Evolutionary conservation across 2,113 vertebrate species (phyloP).

Genomic region (Ranitomeya imitator): DNA sequence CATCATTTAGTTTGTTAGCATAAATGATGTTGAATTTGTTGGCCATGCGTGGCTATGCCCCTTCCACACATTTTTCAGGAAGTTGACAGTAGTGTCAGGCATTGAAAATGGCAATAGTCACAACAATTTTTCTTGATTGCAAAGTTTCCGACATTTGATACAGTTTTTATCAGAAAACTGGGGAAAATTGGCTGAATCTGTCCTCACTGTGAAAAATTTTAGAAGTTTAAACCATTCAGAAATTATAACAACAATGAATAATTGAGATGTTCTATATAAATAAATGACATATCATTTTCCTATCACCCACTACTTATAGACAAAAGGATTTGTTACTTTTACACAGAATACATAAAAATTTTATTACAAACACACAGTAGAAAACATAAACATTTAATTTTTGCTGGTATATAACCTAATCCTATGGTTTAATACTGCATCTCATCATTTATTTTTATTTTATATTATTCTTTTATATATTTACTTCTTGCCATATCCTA

Average conservation of each 20-base stretch:
- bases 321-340: background rate
- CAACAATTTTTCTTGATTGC: no score
- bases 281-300: background rate
- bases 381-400: background rate
- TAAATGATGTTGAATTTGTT: no score
- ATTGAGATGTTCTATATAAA: background rate
- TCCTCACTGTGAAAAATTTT: background rate
- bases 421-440: background rate
- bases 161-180: no score
- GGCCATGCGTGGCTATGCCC: no score
- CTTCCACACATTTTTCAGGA: no score
- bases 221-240: background rate
- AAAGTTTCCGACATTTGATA: no score
- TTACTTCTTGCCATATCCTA: background rate
- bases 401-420: background rate
- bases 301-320: background rate
- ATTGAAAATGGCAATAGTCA: no score
- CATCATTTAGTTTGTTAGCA: no score
- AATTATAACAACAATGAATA: constrained; percentile 3
- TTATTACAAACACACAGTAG: background rate
- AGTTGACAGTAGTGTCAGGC: no score
- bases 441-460: constrained; percentile 1
- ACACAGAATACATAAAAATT: background rate
- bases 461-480: no score
- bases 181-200: no score